A percentile compares a stretch with the other conserved stretches of the same genome.
Conservation (phyloP, 2,888 invertebrate genomes). For the Lasioglossum vierecki region DNA sequence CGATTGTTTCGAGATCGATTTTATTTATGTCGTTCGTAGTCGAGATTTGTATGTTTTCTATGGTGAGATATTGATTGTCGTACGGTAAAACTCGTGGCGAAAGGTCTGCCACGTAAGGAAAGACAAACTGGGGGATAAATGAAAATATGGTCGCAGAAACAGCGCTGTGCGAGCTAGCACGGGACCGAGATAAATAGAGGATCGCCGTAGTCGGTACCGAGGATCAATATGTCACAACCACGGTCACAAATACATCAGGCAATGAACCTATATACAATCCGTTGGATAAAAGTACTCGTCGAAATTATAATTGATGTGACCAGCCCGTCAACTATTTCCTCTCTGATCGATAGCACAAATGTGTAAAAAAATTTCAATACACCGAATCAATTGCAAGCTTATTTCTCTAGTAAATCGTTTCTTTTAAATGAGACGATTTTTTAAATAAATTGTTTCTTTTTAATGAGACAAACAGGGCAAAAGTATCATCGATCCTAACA, state of each 20-base stretch:
- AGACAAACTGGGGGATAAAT: constrained; percentile 52
- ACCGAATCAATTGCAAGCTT: background rate
- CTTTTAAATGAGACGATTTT: background rate
- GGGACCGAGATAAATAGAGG: constrained; percentile 59
- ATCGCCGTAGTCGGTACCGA: constrained; percentile 67
- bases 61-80: background rate
- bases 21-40: background rate
- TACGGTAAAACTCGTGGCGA: background rate
- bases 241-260: constrained; percentile 36
- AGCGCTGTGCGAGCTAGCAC: constrained; percentile 32
- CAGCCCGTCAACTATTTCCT: background rate
- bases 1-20: background rate
- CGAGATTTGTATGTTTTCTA: background rate
- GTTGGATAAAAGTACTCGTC: background rate
- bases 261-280: constrained; percentile 10
- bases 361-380: no score
- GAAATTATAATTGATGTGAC: background rate
- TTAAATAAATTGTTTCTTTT: background rate
- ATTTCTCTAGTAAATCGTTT: background rate
- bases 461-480: background rate
- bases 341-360: no score
- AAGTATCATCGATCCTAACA: background rate
- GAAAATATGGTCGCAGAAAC: constrained; percentile 49
- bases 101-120: constrained; percentile 16
- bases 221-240: constrained; percentile 71